Base-by-base conservation (phyloP, 2,113 vertebrate species). In the Trematocara variabile region DNA sequence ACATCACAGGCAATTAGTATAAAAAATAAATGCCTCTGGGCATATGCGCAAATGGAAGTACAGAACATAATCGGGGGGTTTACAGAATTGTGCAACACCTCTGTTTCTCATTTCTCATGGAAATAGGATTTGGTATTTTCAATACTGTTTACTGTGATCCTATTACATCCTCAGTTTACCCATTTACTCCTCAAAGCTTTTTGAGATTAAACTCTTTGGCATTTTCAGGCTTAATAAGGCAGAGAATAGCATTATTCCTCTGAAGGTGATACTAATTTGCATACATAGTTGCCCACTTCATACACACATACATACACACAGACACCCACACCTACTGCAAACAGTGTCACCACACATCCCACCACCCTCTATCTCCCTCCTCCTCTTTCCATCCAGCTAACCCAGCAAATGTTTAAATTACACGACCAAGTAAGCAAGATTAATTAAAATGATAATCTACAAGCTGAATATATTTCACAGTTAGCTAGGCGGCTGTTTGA, bases 381-480 rank as follows among this genome's bases (percentile, higher is more conserved):
- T 39, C 85, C 78, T 84, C 85, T 77, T 56, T 87, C 90, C 87
- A 88, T 84, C 88, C 89, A 88, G 86, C 91, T 92, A 92, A 94
- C 89, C 93, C 88, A 91, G 94, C 92, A 94, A 94, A 96, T 96
- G 95, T 96, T 96, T 96, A 96, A 96, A 96, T 96, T 96, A 95
- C 95, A 96, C 94, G 94, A 95, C 91, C 95, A 96, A 95, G 94
- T 96, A 96, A 96, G 95, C 95, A 96, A 96, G 95, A 96, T 96
- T 96, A 96, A 96, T 96, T 96, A 95, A 96, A 95, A 96, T 95
- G 95, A 95, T 96, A 96, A 96, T 96, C 93, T 94, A 91, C 90
- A 91, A 86, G 88, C 91, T 88, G 93, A 94, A 95, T 94, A 93
- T 80, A 94, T 92, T 94, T 93, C 92, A 93, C 91, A 94, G 90